A percentile compares a stretch with the other conserved stretches of the same genome.
These are phyloP conservation scores for Ochropleura plecta DNA, from an alignment of 2,888 invertebrate species.

Conservation along the genomic window DNA sequence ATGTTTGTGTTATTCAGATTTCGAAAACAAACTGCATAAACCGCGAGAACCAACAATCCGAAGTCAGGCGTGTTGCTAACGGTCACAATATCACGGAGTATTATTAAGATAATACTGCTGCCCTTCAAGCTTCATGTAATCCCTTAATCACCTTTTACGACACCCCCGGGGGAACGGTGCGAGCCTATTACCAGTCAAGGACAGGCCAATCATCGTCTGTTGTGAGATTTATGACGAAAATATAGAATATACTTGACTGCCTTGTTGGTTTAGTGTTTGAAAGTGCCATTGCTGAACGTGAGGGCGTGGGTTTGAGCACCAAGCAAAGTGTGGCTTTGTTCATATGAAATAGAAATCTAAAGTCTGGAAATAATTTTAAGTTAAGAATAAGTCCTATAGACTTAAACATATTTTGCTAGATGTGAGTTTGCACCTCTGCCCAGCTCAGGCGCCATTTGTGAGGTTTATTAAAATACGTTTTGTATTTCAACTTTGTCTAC, in stretches of 20 bases:
- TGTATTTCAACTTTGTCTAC: background rate
- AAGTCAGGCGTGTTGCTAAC: background rate
- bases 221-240: constrained; percentile 19
- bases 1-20: background rate
- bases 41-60: background rate
- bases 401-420: background rate
- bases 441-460: background rate
- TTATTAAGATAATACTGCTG: constrained; percentile 21
- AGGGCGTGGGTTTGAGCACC: background rate
- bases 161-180: constrained; percentile 11
- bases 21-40: background rate
- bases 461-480: background rate
- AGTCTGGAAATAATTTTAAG: background rate
- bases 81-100: constrained; percentile 10
- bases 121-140: constrained; percentile 35
- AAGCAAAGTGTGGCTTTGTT: background rate
- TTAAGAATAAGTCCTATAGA: background rate
- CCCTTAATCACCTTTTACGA: constrained; percentile 35
- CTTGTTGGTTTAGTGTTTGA: background rate
- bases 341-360: background rate
- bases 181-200: constrained; percentile 14
- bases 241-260: background rate
- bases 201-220: constrained; percentile 22
- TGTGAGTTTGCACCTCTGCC: background rate
- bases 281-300: background rate